Evolutionary conservation across 2,888 invertebrate genomes (phyloP), one percentile per base, ranked within the genome.

Genomic region (Zeuzera pyrina): DNA sequence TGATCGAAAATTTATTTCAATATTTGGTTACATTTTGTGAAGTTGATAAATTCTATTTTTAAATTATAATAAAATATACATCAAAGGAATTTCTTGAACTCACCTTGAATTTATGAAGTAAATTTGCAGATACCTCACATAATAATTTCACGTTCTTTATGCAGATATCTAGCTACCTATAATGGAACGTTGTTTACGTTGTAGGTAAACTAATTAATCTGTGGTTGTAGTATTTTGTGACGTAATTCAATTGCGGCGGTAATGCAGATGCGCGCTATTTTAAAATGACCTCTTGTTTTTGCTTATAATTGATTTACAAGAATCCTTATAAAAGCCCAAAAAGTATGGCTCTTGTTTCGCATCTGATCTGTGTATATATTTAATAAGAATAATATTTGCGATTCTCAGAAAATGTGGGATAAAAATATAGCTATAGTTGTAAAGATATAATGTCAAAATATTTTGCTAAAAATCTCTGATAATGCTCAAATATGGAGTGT

Each of bases 191-290:
- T n/a, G n/a, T n/a, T n/a, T n/a, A n/a, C n/a, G n/a, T n/a, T n/a
- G n/a, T n/a, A n/a, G n/a, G n/a, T n/a, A n/a, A n/a, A n/a, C n/a
- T n/a, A n/a, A n/a, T n/a, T n/a, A n/a, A n/a, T n/a, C n/a, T n/a
- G n/a, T n/a, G n/a, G n/a, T n/a, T n/a, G n/a, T n/a, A n/a, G n/a
- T n/a, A n/a, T n/a, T n/a, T n/a, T 3, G 10, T 25, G 2, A 25
- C 25, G 12, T 5, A 11, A 25, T 12, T 11, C 5, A 6, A 5
- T 37, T 45, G 36, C 49, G 42, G 60, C 58, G 42, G 60, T 57
- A 62, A 36, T 67, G 66, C 66, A 63, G 66, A 65, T 65, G 63
- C 64, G 64, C 65, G 61, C 43, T 40, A 51, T 55, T 65, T 57
- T 43, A 43, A 60, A 61, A 41, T 44, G 42, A 39, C 33, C 30